These are phyloP conservation scores for Brachionichthys hirsutus DNA, from an alignment of 2,113 vertebrate species.

Conservation along the genomic window DNA sequence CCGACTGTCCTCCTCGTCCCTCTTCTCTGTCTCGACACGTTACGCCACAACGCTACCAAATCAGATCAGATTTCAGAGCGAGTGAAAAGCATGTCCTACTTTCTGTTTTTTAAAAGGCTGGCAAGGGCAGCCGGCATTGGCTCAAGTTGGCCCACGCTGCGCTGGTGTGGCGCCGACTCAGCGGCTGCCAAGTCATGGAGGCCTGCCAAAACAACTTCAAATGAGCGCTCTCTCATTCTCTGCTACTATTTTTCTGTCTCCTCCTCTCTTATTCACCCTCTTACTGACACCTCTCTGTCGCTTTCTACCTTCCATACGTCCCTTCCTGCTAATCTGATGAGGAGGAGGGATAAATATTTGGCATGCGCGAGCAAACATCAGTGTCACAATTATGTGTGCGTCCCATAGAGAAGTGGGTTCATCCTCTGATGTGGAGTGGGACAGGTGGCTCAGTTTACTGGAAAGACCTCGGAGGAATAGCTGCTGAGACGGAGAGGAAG, in stretches of 20 bases:
- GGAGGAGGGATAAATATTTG: constrained; percentile 65
- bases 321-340: constrained; percentile 43
- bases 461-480: constrained; percentile 31
- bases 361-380: constrained; percentile 43
- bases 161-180: constrained; percentile 29
- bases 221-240: constrained; percentile 55
- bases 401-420: constrained; percentile 29
- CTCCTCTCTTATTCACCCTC: constrained; percentile 12
- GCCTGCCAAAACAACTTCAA: constrained; percentile 69
- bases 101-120: constrained; percentile 23
- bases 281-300: constrained; percentile 1
- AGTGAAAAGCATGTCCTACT: constrained; percentile 31
- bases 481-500: neutral
- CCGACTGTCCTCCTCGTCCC: neutral
- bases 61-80: constrained; percentile 43
- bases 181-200: constrained; percentile 63
- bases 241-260: constrained; percentile 8
- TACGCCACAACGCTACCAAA: constrained; percentile 36
- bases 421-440: constrained; percentile 4
- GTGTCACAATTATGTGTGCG: constrained; percentile 32
- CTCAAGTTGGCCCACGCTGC: constrained; percentile 44
- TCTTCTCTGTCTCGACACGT: constrained; percentile 6
- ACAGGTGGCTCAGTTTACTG: constrained; percentile 40
- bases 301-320: constrained; percentile 25
- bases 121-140: constrained; percentile 42